These are phyloP conservation scores for Diploscapter pachys DNA, from an alignment of 1,140 invertebrate genomes.

Conservation along the genomic window DNA sequence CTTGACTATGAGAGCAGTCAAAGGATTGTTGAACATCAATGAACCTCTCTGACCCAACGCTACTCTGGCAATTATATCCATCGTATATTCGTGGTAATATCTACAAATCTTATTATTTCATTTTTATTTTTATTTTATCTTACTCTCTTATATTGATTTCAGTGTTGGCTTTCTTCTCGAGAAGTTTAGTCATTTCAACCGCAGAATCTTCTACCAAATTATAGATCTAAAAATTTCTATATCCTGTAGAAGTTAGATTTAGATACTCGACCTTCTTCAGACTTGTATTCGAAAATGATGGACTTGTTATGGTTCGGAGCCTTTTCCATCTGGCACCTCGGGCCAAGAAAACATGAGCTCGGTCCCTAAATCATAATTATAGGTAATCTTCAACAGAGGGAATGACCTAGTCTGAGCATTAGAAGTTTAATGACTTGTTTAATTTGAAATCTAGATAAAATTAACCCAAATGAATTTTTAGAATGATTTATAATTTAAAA, in stretches of 20 bases:
- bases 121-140: background rate
- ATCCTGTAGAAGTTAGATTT: too few relatives aligned
- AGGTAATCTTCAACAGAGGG: too few relatives aligned
- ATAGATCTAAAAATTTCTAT: too few relatives aligned
- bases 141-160: background rate
- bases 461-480: too few relatives aligned
- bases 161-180: conserved; percentile 9
- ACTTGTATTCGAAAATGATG: conserved; percentile 59
- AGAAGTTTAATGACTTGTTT: too few relatives aligned
- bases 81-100: conserved; percentile 18
- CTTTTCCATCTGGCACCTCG: conserved; percentile 55
- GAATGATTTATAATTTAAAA: too few relatives aligned
- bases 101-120: conserved; percentile 4
- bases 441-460: too few relatives aligned
- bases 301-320: conserved; percentile 59
- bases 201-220: conserved; percentile 22
- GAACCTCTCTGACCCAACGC: conserved; percentile 16
- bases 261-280: conserved; percentile 49
- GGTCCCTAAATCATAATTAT: background rate
- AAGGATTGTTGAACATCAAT: conserved; percentile 6
- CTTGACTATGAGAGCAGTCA: too few relatives aligned
- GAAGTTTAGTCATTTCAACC: conserved; percentile 4
- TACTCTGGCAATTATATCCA: conserved; percentile 16
- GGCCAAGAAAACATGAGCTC: conserved; percentile 40
- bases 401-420: too few relatives aligned